Evolutionary conservation across 2,797 vertebrate genomes (phyloP).

Genomic region (Sorex maritimensis): DNA sequence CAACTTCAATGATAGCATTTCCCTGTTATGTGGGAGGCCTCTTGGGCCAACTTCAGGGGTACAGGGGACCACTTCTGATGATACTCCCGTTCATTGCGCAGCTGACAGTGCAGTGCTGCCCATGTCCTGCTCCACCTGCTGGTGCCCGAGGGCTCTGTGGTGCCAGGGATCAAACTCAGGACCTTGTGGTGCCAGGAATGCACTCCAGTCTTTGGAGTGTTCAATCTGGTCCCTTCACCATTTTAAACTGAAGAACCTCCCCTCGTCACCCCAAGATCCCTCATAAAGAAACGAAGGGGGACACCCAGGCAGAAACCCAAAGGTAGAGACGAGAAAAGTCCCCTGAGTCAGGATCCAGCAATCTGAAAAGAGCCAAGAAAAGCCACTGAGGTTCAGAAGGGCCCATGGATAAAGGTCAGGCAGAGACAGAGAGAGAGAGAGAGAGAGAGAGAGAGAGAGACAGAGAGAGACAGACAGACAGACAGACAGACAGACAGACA

Average conservation of each 20-base stretch:
- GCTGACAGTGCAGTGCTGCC: no score
- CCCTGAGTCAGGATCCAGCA: neutral
- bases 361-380: neutral
- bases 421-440: neutral
- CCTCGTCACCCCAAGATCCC: neutral
- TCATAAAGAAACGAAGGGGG: neutral
- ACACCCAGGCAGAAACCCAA: neutral
- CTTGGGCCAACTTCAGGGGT: no score
- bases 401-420: neutral
- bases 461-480: no score
- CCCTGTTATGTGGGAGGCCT: neutral
- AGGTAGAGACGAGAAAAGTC: neutral
- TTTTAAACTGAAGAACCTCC: conserved; percentile 15
- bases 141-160: no score
- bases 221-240: neutral
- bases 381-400: conserved; percentile 2
- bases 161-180: no score
- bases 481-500: no score
- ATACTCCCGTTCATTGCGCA: no score
- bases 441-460: neutral
- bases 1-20: neutral
- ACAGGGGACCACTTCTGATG: no score
- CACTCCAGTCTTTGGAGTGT: no score
- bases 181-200: no score
- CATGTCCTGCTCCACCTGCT: no score